Evolutionary conservation across 2,113 vertebrate species (phyloP).

Genomic region (Coturnix japonica): DNA sequence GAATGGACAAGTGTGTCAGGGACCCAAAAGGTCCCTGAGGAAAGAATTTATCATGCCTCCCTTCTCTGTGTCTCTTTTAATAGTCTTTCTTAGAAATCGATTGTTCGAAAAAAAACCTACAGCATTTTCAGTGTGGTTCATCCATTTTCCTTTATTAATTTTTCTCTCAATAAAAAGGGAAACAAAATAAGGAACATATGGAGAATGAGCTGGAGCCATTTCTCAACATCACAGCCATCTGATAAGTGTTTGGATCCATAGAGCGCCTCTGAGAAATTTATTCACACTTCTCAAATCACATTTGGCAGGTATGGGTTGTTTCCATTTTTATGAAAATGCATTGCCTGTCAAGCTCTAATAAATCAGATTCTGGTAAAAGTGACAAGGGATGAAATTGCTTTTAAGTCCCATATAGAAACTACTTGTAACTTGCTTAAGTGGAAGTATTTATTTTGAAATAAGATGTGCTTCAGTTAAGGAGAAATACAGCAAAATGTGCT

Average conservation of each 20-base stretch:
- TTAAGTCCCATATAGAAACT: neutral
- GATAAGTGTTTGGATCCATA: neutral
- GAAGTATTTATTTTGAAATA: neutral
- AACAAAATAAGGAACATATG: neutral
- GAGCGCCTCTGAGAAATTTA: neutral
- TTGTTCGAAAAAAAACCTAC: neutral
- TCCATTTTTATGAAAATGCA: neutral
- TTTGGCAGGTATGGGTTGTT: neutral
- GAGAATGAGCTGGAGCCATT: neutral
- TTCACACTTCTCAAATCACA: neutral
- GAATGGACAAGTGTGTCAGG: too few relatives aligned
- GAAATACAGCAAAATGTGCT: neutral
- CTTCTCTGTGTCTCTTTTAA: neutral
- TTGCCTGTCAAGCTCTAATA: neutral
- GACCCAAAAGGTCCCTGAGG: too few relatives aligned
- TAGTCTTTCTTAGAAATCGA: neutral
- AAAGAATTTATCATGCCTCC: neutral
- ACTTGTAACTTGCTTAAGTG: neutral
- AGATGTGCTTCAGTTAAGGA: neutral
- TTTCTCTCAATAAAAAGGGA: neutral
- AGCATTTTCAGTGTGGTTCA: neutral
- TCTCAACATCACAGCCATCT: neutral
- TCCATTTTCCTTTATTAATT: conserved; percentile 44
- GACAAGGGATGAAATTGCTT: neutral
- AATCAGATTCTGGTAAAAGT: neutral